Evolutionary conservation across 2,113 vertebrate species (phyloP).

Genomic region (Macaca fascicularis): T2T-MFA8v1.1 NC_088386.1:56536001-56536500

Average conservation of each 20-base stretch:
- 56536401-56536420: background rate
- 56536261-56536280: background rate
- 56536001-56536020: conserved; percentile 50
- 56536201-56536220: conserved; percentile 28
- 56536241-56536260: background rate
- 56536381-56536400: background rate
- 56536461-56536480: background rate
- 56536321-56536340: background rate
- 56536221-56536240: background rate
- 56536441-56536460: conserved; percentile 8
- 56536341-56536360: background rate
- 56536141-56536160: conserved; percentile 49
- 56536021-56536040: conserved; percentile 49
- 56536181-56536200: background rate
- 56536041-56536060: conserved; percentile 50
- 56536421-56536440: background rate
- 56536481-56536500: background rate
- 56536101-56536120: conserved; percentile 29
- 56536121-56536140: background rate
- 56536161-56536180: conserved; percentile 44
- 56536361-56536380: background rate
- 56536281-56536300: background rate
- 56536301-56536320: background rate
- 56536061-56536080: conserved; percentile 46
- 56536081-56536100: conserved; percentile 57